Evolutionary conservation across 2,113 vertebrate genomes (phyloP), one percentile per base, ranked within the genome.

Genomic region (Oreochromis aureus): DNA sequence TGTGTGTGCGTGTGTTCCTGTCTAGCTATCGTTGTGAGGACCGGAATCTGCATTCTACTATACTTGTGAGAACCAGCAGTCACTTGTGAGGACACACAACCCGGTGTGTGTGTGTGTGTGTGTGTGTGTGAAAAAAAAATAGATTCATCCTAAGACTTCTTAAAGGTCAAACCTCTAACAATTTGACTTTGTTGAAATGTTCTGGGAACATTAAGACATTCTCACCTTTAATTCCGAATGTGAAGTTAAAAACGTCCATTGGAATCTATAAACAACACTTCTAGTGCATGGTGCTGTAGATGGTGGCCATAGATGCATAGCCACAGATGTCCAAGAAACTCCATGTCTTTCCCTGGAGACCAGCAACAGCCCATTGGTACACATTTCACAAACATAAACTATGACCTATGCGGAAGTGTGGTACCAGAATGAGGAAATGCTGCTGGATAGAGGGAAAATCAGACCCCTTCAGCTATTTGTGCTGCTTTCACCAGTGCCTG

Each of bases 321-420:
- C 61, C 69, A 27, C 13, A 46, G 41, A 73, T 27, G 69, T 73
- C 69, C 69, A 73, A 59, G 46, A 86, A 58, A 80, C 32, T 4
- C 85, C 69, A 89, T 15, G 16, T 53, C 19, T 59, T 82, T 36
- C 87, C 32, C 51, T 3, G 7, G 91, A 89, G 92, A 86, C 32
- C 3, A 76, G 53, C 81, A 61, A 4, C 78, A 89, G 76, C 78
- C 87, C 55, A 84, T 86, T 86, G 91, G 80, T 86, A 87, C 88
- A 87, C 88, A 91, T 89, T 87, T 93, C 91, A 89, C 84, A 85
- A 34, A 54, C 30, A 80, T 87, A 89, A 92, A 80, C 93, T 76
- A 3, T 92, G 87, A 89, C 87, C 94, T 13, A 5, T 9, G 2
- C 3, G 11, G n/a, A 92, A 89, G 84, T 89, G 16, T 27, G 71